phyloP scores from a whole-genome alignment of 2,797 vertebrate species.

The Hoplostethus atlanticus region DNA sequence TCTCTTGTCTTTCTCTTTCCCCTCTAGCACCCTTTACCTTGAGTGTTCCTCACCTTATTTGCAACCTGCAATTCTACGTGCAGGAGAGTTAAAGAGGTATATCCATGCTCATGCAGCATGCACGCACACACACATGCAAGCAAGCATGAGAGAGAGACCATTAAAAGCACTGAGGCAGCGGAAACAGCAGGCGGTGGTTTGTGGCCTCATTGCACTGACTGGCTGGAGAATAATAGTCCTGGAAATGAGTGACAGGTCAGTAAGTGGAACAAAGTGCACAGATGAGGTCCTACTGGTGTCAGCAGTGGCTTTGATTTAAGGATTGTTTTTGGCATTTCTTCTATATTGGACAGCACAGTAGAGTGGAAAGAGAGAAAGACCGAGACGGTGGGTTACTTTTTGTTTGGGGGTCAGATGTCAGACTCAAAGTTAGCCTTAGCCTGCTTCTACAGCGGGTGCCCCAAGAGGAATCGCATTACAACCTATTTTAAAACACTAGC shows the following conservation, averaged over 20 bases:
- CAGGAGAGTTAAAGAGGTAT: constrained; percentile 51
- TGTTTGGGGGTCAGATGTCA: constrained; percentile 60
- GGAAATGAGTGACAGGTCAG: constrained; percentile 68
- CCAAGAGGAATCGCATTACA: neutral
- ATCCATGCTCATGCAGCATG: constrained; percentile 42
- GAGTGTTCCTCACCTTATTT: constrained; percentile 39
- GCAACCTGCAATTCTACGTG: constrained; percentile 59
- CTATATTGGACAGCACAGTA: constrained; percentile 34
- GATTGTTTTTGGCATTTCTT: constrained; percentile 45
- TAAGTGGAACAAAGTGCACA: constrained; percentile 66
- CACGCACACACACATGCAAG: constrained; percentile 36
- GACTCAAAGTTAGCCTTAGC: constrained; percentile 37
- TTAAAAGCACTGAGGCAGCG: constrained; percentile 79
- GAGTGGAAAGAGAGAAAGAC: constrained; percentile 34
- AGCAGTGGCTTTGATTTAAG: constrained; percentile 59
- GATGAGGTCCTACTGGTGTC: constrained; percentile 49
- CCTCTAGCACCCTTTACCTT: constrained; percentile 47
- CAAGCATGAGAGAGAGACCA: constrained; percentile 52
- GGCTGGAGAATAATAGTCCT: constrained; percentile 73
- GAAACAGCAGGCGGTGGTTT: constrained; percentile 73
- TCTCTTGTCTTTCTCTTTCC: constrained; percentile 19
- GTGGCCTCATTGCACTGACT: constrained; percentile 71
- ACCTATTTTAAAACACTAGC: constrained; percentile 1
- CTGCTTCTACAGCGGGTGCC: constrained; percentile 1
- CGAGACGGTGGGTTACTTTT: constrained; percentile 31